A percentile compares a stretch with the other conserved stretches of the same genome.
Conservation (phyloP, 2,113 vertebrate genomes). For the Shinisaurus crocodilurus region DNA sequence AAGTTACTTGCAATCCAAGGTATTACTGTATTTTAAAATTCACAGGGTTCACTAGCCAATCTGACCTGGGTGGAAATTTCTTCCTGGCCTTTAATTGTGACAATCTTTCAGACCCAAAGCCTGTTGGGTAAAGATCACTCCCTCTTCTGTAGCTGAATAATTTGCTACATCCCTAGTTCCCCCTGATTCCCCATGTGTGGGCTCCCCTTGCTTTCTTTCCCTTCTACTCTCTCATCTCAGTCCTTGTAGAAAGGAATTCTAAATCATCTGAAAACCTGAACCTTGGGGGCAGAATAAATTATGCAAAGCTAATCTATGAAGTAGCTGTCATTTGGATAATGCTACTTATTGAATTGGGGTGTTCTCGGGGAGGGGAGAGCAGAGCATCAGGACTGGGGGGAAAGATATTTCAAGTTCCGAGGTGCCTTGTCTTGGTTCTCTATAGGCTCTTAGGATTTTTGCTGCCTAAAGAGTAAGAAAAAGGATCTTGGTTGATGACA, state of each 20-base stretch:
- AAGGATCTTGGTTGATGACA: no score
- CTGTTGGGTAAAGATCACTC: background rate
- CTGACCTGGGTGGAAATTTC: background rate
- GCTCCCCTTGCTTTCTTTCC: background rate
- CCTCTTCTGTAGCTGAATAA: background rate
- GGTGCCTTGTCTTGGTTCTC: background rate
- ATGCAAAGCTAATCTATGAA: constrained; percentile 33
- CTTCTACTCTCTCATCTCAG: background rate
- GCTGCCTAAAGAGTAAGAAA: background rate
- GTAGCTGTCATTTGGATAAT: constrained; percentile 18
- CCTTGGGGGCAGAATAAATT: constrained; percentile 35
- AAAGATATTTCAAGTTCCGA: background rate
- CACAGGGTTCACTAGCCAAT: background rate
- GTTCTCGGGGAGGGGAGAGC: background rate
- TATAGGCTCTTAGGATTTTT: background rate
- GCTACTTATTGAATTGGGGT: constrained; percentile 5
- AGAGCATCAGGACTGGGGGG: background rate
- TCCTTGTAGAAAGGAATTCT: constrained; percentile 12
- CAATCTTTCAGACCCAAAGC: background rate
- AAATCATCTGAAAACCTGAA: constrained; percentile 30
- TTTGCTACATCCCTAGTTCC: background rate
- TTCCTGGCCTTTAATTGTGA: background rate
- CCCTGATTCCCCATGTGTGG: background rate
- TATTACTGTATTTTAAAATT: background rate
- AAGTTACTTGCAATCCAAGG: no score